Evolutionary conservation across 2,888 invertebrate species (phyloP).

Genomic region (Phengaris alcon): DNA sequence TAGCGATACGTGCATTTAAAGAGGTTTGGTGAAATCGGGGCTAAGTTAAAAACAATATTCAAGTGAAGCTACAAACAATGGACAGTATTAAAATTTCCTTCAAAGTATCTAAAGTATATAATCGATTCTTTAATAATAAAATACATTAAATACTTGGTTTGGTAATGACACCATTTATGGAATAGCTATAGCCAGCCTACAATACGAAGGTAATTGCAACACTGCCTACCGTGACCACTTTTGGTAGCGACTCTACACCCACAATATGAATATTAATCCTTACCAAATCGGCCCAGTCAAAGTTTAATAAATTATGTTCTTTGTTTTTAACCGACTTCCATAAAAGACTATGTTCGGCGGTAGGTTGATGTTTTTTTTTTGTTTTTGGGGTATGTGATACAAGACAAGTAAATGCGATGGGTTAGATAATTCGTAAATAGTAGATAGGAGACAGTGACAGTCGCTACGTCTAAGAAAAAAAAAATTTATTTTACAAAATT

Average conservation of each 20-base stretch:
- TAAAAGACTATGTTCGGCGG: neutral
- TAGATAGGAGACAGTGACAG: neutral
- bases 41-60: neutral
- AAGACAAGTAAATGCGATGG: neutral
- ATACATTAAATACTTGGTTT: neutral
- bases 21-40: too few relatives aligned
- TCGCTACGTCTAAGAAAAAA: neutral
- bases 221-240: constrained; percentile 40
- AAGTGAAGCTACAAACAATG: neutral
- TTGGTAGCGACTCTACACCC: constrained; percentile 63
- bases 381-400: neutral
- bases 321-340: neutral
- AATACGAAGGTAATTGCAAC: constrained; percentile 39
- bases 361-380: neutral
- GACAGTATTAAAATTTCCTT: neutral
- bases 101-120: neutral
- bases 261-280: constrained; percentile 39
- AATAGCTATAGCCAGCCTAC: constrained; percentile 50
- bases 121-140: neutral
- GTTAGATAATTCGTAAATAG: neutral
- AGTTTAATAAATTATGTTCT: constrained; percentile 11
- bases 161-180: constrained; percentile 31
- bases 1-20: too few relatives aligned
- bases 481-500: too few relatives aligned
- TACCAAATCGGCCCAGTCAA: constrained; percentile 5